A percentile compares a stretch with the other conserved stretches of the same genome.
These are phyloP conservation scores for Rhipidura dahli DNA, from an alignment of 2,113 vertebrate species.

Conservation along the genomic window DNA sequence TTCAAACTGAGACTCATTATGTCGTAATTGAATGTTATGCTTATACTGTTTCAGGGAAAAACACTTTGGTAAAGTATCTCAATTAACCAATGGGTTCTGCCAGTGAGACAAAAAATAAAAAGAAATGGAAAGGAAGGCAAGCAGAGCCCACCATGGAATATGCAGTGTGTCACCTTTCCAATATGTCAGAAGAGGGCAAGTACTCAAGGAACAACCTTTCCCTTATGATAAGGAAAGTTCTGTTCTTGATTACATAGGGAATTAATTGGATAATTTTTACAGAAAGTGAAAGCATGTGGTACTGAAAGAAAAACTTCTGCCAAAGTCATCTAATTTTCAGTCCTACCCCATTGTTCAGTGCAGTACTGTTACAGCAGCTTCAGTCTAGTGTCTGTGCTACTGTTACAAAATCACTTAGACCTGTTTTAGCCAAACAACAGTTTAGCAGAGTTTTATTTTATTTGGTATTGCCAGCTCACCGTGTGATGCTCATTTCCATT, in stretches of 20 bases:
- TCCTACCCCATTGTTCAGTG: not conserved
- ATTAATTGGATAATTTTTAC: not conserved
- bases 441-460: not conserved
- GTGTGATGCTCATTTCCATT: not conserved
- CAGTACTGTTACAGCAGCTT: not conserved
- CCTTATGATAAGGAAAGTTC: not conserved
- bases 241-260: not conserved
- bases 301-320: not conserved
- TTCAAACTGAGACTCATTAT: not conserved
- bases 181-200: not conserved
- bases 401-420: not conserved
- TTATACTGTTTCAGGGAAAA: not conserved
- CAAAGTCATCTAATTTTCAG: not conserved
- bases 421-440: not conserved
- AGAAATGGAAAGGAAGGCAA: not conserved
- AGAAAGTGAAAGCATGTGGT: fast-evolving
- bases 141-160: not conserved
- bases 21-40: not conserved
- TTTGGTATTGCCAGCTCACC: not conserved
- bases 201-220: not conserved
- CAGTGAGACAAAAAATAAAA: not conserved
- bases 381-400: not conserved
- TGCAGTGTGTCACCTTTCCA: not conserved
- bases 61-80: not conserved
- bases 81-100: not conserved